Evolutionary conservation across 2,888 invertebrate species (phyloP).

Genomic region (Lomographa bimaculata): DNA sequence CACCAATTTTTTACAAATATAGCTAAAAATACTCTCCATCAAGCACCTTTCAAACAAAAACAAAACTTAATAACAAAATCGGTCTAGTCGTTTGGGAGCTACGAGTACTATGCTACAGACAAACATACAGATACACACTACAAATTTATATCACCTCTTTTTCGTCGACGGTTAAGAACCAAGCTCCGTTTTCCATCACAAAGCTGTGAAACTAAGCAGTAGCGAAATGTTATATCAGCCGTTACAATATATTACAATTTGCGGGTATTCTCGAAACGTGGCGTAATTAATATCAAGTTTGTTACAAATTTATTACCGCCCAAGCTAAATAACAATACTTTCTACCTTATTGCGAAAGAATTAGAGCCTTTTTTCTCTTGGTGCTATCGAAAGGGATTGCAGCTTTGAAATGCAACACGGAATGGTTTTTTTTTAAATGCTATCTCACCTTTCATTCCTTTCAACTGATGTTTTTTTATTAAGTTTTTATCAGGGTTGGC

Average conservation of each 20-base stretch:
- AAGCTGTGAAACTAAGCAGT: slow-evolving; percentile 15
- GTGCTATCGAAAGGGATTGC: slow-evolving; percentile 6
- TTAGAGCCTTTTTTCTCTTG: slow-evolving; percentile 6
- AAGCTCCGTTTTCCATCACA: slow-evolving; percentile 7
- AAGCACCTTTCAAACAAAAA: too few species aligned
- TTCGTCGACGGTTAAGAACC: too few species aligned
- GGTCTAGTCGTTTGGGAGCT: too few species aligned
- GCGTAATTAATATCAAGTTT: slow-evolving; percentile 78
- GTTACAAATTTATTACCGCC: slow-evolving; percentile 42
- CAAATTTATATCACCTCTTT: too few species aligned
- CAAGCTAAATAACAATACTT: slow-evolving; percentile 12
- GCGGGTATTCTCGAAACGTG: slow-evolving; percentile 55
- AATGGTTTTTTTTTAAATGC: slow-evolving; percentile 13
- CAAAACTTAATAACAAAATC: too few species aligned
- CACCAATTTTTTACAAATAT: too few species aligned
- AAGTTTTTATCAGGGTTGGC: not conserved
- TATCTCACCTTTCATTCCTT: slow-evolving; percentile 16
- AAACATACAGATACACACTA: too few species aligned
- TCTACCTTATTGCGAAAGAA: slow-evolving; percentile 10
- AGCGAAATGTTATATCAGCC: slow-evolving; percentile 39
- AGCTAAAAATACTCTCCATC: too few species aligned
- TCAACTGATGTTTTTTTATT: slow-evolving; percentile 10
- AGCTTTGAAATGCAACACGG: slow-evolving; percentile 9
- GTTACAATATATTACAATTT: slow-evolving; percentile 64
- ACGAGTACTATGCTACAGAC: too few species aligned